Evolutionary conservation across 2,113 vertebrate species (phyloP), one percentile per base, ranked within the genome.

Genomic region (Aleadryas rufinucha): DNA sequence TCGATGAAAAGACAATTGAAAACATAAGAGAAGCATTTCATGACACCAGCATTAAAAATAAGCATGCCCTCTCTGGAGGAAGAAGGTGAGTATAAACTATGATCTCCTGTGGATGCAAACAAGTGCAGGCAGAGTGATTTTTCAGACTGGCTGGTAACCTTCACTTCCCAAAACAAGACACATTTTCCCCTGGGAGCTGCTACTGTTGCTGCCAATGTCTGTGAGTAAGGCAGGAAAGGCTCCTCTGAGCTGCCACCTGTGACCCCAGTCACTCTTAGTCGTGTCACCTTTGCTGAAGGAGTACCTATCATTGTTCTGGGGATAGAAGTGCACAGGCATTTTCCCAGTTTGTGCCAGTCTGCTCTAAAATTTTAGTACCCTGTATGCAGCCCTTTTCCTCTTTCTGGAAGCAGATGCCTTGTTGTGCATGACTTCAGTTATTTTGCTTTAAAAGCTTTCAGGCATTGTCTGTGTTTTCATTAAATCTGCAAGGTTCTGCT

Each of bases 1-100:
- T 97, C 16, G 87, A 94, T 96, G 97, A 97, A 95, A 93, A 90
- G 28, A 13, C 95, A 65, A 66, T 96, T 20, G 96, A 97, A 90
- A 96, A 95, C 45, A 60, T 97, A 86, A 89, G 93, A 61, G 95
- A 94, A 92, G 95, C 44, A 44, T 81, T 97, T 64, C 85, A 95
- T 19, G 75, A 96, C 33, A 65, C 68, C 35, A 65, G 84, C 2
- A 8, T 89, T 89, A 68, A 71, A 52, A 80, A 49, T 33, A 69
- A 90, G 27, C 33, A 27, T 28, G 6, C 39, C 7, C 16, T 47
- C 19, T 85, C 41, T 31, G 14, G 90, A 85, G 53, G 52, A 77
- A 91, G 74, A 85, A 50, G 87, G 86, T 95, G 84, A 93, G 76
- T 30, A 28, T 33, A 19, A 42, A 27, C 7, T 42, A 13, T 15